Conservation (phyloP, 2,797 vertebrate species). For the Urocyon cinereoargenteus region DNA sequence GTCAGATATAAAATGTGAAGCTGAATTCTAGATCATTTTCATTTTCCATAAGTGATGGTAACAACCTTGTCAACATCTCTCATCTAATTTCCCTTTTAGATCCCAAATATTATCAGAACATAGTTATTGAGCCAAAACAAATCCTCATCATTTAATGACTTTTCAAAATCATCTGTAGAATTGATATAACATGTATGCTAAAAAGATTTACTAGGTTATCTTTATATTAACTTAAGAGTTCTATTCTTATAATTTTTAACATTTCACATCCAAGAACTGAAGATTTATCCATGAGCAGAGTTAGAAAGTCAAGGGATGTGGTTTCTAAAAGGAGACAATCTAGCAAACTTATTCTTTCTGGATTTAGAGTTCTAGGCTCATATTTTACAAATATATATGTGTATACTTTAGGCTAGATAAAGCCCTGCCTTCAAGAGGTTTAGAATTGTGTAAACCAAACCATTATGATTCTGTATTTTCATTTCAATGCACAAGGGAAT, state of each 20-base stretch:
- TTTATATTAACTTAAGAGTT: background rate
- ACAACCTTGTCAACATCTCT: background rate
- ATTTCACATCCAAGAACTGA: background rate
- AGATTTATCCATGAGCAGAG: background rate
- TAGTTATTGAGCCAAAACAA: background rate
- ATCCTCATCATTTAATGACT: background rate
- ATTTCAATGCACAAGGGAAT: background rate
- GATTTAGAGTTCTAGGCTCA: background rate
- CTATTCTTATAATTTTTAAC: background rate
- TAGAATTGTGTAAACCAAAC: background rate
- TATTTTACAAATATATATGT: background rate
- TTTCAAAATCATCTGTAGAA: background rate
- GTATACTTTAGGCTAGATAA: background rate
- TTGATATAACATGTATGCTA: background rate
- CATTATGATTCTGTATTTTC: background rate
- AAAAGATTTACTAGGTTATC: background rate
- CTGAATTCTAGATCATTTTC: constrained; percentile 18
- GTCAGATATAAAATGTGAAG: constrained; percentile 18
- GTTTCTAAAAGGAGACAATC: constrained; percentile 10
- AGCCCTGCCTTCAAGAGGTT: background rate
- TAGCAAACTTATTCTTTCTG: constrained; percentile 14
- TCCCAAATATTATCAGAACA: background rate
- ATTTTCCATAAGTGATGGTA: background rate
- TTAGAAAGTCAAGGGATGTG: background rate
- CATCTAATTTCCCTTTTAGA: background rate